Evolutionary conservation across 1,140 invertebrate genomes (phyloP).

Genomic region (Drosophila lini): DNA sequence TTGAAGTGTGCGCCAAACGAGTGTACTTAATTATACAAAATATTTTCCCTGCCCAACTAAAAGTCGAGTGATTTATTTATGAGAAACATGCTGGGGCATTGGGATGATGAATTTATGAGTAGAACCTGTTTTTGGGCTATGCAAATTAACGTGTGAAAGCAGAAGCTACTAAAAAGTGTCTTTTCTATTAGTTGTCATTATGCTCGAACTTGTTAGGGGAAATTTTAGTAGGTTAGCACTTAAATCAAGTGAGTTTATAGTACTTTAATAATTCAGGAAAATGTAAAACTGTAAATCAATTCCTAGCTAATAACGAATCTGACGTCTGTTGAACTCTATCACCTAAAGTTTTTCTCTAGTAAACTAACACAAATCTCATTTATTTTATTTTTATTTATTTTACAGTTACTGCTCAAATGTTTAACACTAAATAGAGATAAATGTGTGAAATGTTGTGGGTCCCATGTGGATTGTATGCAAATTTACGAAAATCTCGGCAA

Average conservation of each 20-base stretch:
- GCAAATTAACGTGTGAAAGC: constrained; percentile 19
- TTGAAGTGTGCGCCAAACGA: constrained; percentile 59
- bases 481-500: constrained; percentile 14
- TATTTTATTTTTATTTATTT: too few species aligned
- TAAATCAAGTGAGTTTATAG: background rate
- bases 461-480: constrained; percentile 13
- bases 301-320: too few species aligned
- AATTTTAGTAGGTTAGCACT: background rate
- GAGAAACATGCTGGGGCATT: constrained; percentile 13
- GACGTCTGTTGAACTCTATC: too few species aligned
- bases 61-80: constrained; percentile 69
- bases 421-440: background rate
- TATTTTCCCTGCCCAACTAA: constrained; percentile 61
- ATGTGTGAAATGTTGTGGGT: constrained; percentile 2
- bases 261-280: too few species aligned
- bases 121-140: constrained; percentile 16
- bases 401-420: background rate
- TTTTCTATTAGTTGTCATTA: constrained; percentile 10
- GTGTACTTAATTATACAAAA: constrained; percentile 74
- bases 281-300: too few species aligned
- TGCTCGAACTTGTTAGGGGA: background rate
- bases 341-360: too few species aligned
- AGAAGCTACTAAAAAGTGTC: constrained; percentile 1
- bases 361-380: too few species aligned
- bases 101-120: constrained; percentile 61